These are phyloP conservation scores for Carterocephalus palaemon DNA, from an alignment of 2,888 invertebrate species.

Conservation along the genomic window DNA sequence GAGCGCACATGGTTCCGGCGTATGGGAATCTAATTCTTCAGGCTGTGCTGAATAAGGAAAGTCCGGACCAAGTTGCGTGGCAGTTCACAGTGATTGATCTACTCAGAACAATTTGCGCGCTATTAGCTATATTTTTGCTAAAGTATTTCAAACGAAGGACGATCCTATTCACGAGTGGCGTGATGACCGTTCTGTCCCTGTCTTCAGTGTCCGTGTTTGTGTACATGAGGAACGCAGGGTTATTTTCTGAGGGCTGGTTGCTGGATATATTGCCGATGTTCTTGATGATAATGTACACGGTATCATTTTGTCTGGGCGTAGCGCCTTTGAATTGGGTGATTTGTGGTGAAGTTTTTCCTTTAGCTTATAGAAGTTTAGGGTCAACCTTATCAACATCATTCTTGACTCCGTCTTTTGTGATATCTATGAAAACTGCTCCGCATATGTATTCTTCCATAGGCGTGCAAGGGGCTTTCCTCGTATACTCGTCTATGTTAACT, in stretches of 20 bases:
- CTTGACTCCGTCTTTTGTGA: conserved; percentile 63
- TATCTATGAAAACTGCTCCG: conserved; percentile 74
- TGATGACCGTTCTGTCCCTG: conserved; percentile 61
- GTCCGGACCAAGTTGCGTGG: conserved; percentile 60
- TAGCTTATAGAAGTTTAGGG: conserved; percentile 69
- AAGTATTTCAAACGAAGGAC: conserved; percentile 62
- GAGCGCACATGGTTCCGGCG: conserved; percentile 70
- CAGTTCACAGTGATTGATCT: conserved; percentile 83
- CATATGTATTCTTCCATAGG: conserved; percentile 66
- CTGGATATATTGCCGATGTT: conserved; percentile 58
- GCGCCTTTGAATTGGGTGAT: conserved; percentile 72
- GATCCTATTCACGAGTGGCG: conserved; percentile 64
- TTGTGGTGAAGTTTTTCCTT: conserved; percentile 71
- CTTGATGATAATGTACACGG: conserved; percentile 62
- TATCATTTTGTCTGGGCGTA: conserved; percentile 68
- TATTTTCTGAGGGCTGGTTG: conserved; percentile 52
- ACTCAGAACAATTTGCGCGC: conserved; percentile 80
- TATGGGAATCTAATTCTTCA: conserved; percentile 68
- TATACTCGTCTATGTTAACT: conserved; percentile 59
- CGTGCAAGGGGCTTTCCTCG: conserved; percentile 67
- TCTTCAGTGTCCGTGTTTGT: conserved; percentile 59
- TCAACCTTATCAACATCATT: conserved; percentile 69
- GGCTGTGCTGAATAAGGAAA: conserved; percentile 56
- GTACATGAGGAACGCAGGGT: conserved; percentile 56
- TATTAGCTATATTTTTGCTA: conserved; percentile 71